These are phyloP conservation scores for Agrochola circellaris DNA, from an alignment of 2,888 invertebrate genomes.

Conservation along the genomic window DNA sequence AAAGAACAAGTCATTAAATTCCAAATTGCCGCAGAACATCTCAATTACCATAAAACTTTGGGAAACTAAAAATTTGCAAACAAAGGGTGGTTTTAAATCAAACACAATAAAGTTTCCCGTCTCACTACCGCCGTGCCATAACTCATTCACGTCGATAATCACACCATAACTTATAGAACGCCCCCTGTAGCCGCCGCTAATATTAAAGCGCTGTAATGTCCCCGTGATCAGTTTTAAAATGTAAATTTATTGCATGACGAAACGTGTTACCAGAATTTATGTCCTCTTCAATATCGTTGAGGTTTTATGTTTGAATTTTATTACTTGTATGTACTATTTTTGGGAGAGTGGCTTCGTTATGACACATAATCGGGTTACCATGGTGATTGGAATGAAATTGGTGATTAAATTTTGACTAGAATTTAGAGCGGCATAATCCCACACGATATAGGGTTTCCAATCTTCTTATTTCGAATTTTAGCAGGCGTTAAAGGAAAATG, in stretches of 20 bases:
- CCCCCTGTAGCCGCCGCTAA: constrained; percentile 58
- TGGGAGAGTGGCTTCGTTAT: constrained; percentile 46
- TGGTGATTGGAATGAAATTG: constrained; percentile 50
- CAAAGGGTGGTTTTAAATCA: constrained; percentile 69
- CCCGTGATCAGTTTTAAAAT: constrained; percentile 69
- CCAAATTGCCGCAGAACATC: constrained; percentile 63
- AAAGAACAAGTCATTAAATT: constrained; percentile 64
- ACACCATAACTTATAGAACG: constrained; percentile 66
- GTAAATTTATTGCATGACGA: constrained; percentile 66
- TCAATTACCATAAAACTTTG: constrained; percentile 63
- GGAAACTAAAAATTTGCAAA: constrained; percentile 64
- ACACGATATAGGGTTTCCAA: not conserved
- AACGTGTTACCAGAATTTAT: constrained; percentile 65
- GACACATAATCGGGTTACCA: constrained; percentile 52
- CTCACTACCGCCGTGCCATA: constrained; percentile 58
- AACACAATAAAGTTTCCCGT: constrained; percentile 67
- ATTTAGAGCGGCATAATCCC: not conserved
- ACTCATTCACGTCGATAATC: constrained; percentile 68
- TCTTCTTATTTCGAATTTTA: not conserved
- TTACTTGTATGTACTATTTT: constrained; percentile 60
- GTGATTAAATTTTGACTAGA: constrained; percentile 37
- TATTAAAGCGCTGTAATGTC: constrained; percentile 70
- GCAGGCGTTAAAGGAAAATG: not conserved
- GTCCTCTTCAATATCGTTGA: constrained; percentile 58
- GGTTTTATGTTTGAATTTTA: constrained; percentile 64